phyloP scores from a whole-genome alignment of 2,797 vertebrate genomes.

The Darevskia nairensis region DNA sequence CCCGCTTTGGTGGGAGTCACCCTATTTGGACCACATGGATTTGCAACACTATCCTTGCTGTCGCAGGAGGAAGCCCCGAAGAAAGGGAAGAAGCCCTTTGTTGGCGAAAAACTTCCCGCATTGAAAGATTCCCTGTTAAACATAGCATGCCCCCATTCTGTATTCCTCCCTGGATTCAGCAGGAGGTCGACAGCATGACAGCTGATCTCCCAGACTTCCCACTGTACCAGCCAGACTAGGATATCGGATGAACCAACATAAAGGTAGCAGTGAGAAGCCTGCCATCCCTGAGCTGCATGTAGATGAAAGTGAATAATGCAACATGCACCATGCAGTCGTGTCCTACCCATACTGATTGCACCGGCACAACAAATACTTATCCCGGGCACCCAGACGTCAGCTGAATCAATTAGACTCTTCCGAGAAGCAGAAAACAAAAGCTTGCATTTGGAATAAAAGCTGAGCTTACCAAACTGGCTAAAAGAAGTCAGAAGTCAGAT shows the following conservation, averaged over 20 bases:
- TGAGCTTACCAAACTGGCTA: constrained; percentile 65
- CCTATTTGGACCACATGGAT: background rate
- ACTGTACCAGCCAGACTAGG: constrained; percentile 68
- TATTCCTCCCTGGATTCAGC: constrained; percentile 70
- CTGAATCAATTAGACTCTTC: constrained; percentile 71
- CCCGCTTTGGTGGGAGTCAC: background rate
- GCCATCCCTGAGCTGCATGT: constrained; percentile 74
- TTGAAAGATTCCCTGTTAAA: constrained; percentile 19
- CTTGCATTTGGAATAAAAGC: constrained; percentile 52
- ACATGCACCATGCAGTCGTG: constrained; percentile 73
- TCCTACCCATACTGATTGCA: constrained; percentile 70
- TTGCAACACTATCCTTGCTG: background rate
- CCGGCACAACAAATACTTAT: constrained; percentile 74
- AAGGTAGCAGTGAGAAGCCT: constrained; percentile 72
- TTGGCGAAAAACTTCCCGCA: background rate
- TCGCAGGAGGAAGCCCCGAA: background rate
- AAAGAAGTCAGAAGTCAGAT: constrained; percentile 61
- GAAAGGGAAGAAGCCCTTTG: background rate
- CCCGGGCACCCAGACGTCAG: constrained; percentile 57
- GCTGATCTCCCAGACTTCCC: constrained; percentile 69
- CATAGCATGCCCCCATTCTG: constrained; percentile 36
- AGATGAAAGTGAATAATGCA: constrained; percentile 80
- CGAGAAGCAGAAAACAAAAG: constrained; percentile 65
- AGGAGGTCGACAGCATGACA: constrained; percentile 70
- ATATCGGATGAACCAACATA: constrained; percentile 70